A percentile compares a stretch with the other conserved stretches of the same genome.
Conservation (phyloP, 2,113 vertebrate species). For the Psilopsiagon aurifrons region DNA sequence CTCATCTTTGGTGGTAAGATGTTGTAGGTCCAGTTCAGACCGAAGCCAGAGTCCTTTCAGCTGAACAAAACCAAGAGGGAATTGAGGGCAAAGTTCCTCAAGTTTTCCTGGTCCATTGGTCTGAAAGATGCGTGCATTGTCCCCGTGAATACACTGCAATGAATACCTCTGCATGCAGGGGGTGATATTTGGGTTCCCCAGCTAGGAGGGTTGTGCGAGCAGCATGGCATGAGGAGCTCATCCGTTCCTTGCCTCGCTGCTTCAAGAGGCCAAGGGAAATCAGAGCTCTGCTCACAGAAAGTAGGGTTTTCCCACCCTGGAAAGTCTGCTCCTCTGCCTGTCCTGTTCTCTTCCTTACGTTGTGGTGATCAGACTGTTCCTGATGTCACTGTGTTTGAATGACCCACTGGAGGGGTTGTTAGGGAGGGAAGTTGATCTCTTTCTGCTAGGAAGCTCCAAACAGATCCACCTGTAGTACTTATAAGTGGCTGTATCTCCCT, state of each 20-base stretch:
- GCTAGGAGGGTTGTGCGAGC: not conserved
- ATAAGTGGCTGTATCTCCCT: not conserved
- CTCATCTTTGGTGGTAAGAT: conserved; percentile 32
- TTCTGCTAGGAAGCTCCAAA: not conserved
- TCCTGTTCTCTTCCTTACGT: not conserved
- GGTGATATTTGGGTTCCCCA: not conserved
- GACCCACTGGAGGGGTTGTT: no score
- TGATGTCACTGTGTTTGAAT: rapidly evolving
- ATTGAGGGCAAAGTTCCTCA: not conserved
- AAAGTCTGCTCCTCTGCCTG: not conserved
- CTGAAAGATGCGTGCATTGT: not conserved
- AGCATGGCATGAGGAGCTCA: not conserved
- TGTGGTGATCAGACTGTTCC: not conserved
- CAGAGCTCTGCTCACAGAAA: rapidly evolving
- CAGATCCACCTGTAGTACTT: not conserved
- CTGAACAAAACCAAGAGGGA: not conserved
- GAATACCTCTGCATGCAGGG: rapidly evolving
- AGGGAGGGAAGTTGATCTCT: not conserved
- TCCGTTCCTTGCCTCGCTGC: not conserved
- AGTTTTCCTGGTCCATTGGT: not conserved
- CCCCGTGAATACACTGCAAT: not conserved
- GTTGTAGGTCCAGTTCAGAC: conserved; percentile 34
- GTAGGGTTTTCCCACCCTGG: not conserved
- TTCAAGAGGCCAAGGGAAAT: not conserved
- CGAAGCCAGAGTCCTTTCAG: conserved; percentile 53